Evolutionary conservation across 2,113 vertebrate species (phyloP).

Genomic region (Natator depressus): DNA sequence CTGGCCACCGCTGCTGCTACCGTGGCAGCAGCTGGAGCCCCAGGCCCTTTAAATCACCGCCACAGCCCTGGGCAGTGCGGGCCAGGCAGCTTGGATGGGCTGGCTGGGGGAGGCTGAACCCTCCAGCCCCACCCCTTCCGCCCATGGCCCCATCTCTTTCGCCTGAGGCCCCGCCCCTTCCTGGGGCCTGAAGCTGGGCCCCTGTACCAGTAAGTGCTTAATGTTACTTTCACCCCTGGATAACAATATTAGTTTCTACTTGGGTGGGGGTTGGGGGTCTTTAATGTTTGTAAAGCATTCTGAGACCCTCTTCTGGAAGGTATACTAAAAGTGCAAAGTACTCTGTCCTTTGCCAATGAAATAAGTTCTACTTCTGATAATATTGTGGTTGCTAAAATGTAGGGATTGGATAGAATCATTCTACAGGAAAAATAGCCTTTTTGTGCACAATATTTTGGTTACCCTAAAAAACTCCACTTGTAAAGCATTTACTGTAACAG

Average conservation of each 20-base stretch:
- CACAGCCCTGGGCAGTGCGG: too few relatives aligned
- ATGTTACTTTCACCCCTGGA: too few relatives aligned
- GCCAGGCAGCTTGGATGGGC: too few relatives aligned
- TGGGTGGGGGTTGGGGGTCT: background rate
- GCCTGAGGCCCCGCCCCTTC: too few relatives aligned
- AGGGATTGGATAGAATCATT: background rate
- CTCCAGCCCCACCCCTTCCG: too few relatives aligned
- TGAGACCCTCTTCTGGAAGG: background rate
- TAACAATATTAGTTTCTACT: background rate
- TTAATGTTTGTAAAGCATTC: background rate
- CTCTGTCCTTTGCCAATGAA: background rate
- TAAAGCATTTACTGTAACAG: background rate
- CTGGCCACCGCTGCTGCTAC: too few relatives aligned
- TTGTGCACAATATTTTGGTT: background rate
- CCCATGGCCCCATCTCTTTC: too few relatives aligned
- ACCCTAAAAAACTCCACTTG: background rate
- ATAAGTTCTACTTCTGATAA: background rate
- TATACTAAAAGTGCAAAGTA: background rate
- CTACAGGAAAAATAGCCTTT: background rate
- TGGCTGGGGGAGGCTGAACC: too few relatives aligned
- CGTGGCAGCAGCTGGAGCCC: too few relatives aligned
- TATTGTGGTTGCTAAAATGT: background rate
- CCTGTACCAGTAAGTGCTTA: too few relatives aligned
- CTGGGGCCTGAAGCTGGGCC: too few relatives aligned
- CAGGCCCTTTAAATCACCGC: too few relatives aligned